Evolutionary conservation across 2,113 vertebrate species (phyloP).

Genomic region (Psettodes erumei): DNA sequence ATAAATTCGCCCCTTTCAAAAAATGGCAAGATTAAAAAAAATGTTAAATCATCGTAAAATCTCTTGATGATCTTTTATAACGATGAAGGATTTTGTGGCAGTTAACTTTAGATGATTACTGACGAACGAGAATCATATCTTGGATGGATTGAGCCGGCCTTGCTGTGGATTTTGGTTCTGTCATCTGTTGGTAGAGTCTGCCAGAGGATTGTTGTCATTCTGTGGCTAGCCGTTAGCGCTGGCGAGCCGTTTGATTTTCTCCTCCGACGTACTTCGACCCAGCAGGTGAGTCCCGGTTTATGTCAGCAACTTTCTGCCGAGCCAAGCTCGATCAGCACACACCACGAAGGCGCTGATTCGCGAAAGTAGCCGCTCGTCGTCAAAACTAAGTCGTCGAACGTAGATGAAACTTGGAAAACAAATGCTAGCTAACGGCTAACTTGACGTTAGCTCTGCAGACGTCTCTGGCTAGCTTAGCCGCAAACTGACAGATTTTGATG

Average conservation of each 20-base stretch:
- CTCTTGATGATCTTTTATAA: no score
- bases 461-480: neutral
- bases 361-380: neutral
- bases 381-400: neutral
- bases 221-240: conserved; percentile 53
- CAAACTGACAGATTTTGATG: neutral
- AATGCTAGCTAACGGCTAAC: conserved; percentile 57
- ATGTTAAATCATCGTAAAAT: no score
- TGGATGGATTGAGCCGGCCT: conserved; percentile 21
- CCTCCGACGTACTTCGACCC: conserved; percentile 42
- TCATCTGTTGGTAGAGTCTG: conserved; percentile 36
- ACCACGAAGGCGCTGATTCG: neutral
- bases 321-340: neutral
- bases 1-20: no score
- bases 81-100: no score
- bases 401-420: conserved; percentile 53
- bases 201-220: conserved; percentile 70
- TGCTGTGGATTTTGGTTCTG: conserved; percentile 12
- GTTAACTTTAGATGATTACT: no score
- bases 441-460: conserved; percentile 42
- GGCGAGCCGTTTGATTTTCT: conserved; percentile 36
- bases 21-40: no score
- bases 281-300: conserved; percentile 67
- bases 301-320: neutral
- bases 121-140: no score